Conservation (phyloP, 1,140 invertebrate species). For the Apis florea region DNA sequence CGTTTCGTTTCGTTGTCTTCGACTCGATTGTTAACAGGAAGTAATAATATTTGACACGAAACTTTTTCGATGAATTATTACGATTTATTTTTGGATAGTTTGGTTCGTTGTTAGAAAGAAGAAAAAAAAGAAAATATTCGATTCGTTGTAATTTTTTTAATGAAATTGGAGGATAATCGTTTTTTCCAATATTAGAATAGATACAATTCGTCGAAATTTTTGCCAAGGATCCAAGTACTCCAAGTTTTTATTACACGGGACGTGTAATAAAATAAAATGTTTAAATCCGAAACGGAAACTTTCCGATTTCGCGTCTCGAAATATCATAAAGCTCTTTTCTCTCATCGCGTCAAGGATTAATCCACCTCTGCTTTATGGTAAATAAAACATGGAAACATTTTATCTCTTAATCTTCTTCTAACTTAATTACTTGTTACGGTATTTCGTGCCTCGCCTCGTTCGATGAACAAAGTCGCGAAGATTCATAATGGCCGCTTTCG, state of each 20-base stretch:
- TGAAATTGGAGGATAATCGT: no score
- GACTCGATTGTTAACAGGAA: no score
- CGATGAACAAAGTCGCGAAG: slow-evolving; percentile 4
- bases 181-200: no score
- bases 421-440: slow-evolving; percentile 50
- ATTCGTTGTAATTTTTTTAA: no score
- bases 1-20: no score
- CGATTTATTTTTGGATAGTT: no score
- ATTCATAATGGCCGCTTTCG: background rate
- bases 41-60: no score
- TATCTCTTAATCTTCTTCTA: slow-evolving; percentile 53
- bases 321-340: slow-evolving; percentile 36
- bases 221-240: background rate
- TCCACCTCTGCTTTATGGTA: slow-evolving; percentile 48
- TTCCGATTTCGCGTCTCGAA: slow-evolving; percentile 35
- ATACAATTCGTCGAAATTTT: background rate
- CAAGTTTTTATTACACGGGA: background rate
- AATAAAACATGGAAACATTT: slow-evolving; percentile 52
- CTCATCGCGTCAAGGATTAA: slow-evolving; percentile 47
- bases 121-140: no score
- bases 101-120: no score
- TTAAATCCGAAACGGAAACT: slow-evolving; percentile 26
- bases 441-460: slow-evolving; percentile 34
- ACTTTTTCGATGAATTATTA: no score
- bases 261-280: slow-evolving; percentile 13